Evolutionary conservation across 2,797 vertebrate genomes (phyloP).

Genomic region (Moxostoma hubbsi): DNA sequence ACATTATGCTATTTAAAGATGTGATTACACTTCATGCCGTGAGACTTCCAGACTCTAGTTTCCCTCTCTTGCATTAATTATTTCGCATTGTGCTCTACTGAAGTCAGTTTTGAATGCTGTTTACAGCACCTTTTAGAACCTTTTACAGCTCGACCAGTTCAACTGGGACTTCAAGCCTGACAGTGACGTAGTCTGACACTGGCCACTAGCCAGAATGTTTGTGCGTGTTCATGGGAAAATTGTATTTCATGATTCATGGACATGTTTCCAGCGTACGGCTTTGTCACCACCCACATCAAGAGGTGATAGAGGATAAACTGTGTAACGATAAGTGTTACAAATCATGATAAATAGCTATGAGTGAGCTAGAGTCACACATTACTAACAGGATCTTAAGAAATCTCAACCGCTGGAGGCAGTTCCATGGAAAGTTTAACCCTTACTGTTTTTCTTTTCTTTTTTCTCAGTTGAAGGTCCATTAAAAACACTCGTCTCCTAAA

Average conservation of each 20-base stretch:
- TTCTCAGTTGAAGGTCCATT: too few relatives aligned
- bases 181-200: not conserved
- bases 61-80: constrained; percentile 18
- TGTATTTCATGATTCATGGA: constrained; percentile 10
- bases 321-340: not conserved
- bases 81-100: constrained; percentile 14
- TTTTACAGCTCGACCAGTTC: not conserved
- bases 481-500: too few relatives aligned
- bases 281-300: constrained; percentile 13
- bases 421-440: too few relatives aligned
- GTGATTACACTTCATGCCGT: constrained; percentile 32
- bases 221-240: not conserved
- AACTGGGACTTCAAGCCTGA: not conserved
- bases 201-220: not conserved
- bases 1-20: not conserved
- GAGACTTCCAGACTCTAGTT: constrained; percentile 9
- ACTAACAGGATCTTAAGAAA: constrained; percentile 8
- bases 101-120: not conserved
- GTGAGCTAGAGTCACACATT: not conserved
- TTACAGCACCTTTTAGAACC: too few relatives aligned
- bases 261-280: constrained; percentile 34
- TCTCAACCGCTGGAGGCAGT: too few relatives aligned
- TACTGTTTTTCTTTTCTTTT: too few relatives aligned
- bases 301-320: constrained; percentile 17
- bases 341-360: not conserved